Conservation (phyloP, 2,888 invertebrate species). For the Trichacis sp. region DNA sequence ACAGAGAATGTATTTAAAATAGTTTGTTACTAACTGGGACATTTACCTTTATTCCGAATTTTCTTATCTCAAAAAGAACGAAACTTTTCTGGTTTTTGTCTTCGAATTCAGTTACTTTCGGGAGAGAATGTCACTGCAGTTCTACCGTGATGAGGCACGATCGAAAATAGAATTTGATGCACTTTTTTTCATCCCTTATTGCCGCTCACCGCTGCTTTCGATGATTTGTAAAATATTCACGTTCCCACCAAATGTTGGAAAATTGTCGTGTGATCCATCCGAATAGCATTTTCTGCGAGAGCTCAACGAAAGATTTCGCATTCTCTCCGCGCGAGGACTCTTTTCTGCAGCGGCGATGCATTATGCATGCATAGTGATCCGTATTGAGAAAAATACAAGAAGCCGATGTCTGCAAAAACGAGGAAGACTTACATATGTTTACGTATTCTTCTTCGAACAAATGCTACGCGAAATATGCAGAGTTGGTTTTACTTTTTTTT, state of each 20-base stretch:
- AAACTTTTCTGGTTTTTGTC: too few relatives aligned
- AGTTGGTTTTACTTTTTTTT: too few relatives aligned
- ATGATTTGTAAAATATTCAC: constrained; percentile 43
- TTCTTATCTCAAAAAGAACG: too few relatives aligned
- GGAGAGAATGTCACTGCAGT: too few relatives aligned
- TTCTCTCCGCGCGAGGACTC: constrained; percentile 39
- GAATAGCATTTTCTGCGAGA: constrained; percentile 34
- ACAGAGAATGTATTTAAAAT: too few relatives aligned
- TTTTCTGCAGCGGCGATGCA: constrained; percentile 39
- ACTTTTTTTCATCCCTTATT: neutral
- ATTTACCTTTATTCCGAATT: too few relatives aligned
- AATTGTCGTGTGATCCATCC: constrained; percentile 42
- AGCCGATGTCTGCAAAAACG: constrained; percentile 35
- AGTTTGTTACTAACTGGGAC: too few relatives aligned
- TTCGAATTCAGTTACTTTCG: too few relatives aligned
- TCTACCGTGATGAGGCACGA: too few relatives aligned
- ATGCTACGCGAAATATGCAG: too few relatives aligned
- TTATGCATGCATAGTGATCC: constrained; percentile 41
- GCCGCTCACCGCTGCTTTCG: too few relatives aligned
- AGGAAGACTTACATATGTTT: neutral
- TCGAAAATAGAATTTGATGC: neutral
- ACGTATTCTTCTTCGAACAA: neutral
- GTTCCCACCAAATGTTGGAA: constrained; percentile 38
- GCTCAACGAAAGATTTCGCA: constrained; percentile 33
- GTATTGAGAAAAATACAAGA: constrained; percentile 42